These are phyloP conservation scores for Axea sp. DNA, from an alignment of 2,888 invertebrate species.

Conservation along the genomic window DNA sequence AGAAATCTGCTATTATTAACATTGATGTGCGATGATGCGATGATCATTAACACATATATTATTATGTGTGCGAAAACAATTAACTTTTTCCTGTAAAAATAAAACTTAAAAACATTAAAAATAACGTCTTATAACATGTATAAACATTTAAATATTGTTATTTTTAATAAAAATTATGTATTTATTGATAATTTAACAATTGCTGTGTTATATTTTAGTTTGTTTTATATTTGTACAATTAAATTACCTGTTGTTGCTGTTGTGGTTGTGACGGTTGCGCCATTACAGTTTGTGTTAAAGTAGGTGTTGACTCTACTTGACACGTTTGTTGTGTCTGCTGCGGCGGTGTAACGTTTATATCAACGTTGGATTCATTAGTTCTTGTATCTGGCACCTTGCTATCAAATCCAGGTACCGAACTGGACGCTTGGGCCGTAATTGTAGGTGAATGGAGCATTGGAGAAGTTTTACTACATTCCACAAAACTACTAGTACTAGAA, in stretches of 20 bases:
- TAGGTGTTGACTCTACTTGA: constrained; percentile 46
- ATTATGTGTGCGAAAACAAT: too few species aligned
- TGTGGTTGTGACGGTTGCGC: constrained; percentile 58
- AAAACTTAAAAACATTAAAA: too few species aligned
- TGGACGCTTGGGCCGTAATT: constrained; percentile 65
- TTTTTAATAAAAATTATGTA: too few species aligned
- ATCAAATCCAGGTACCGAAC: constrained; percentile 69
- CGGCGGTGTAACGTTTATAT: constrained; percentile 26
- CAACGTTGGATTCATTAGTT: constrained; percentile 66
- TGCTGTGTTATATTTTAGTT: too few species aligned
- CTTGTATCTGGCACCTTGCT: constrained; percentile 66
- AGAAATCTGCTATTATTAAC: too few species aligned
- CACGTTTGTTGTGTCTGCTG: constrained; percentile 65
- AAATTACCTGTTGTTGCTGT: constrained; percentile 66
- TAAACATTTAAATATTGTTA: too few species aligned
- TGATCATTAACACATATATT: too few species aligned
- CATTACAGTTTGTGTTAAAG: constrained; percentile 61
- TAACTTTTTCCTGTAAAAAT: too few species aligned
- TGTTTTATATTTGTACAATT: too few species aligned
- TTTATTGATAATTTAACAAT: too few species aligned
- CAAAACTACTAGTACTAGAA: constrained; percentile 75
- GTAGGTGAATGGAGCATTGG: constrained; percentile 67
- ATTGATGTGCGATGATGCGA: too few species aligned
- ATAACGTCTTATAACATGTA: too few species aligned
- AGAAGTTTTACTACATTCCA: constrained; percentile 68